phyloP scores from a whole-genome alignment of 1,140 invertebrate genomes.

The Venustaconcha ellipsiformis region DNA sequence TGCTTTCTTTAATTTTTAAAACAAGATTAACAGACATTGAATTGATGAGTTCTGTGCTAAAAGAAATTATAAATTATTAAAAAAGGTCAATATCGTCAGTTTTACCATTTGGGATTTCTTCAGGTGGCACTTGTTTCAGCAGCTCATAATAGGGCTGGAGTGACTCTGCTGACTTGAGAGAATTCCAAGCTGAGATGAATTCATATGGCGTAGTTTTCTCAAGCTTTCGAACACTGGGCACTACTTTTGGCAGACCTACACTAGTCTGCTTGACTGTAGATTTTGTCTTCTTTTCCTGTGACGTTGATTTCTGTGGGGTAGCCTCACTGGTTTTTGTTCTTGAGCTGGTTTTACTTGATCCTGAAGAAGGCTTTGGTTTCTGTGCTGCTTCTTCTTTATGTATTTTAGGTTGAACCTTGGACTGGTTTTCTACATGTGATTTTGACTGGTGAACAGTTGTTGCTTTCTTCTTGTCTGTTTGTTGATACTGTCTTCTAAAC shows the following conservation, averaged over 20 bases:
- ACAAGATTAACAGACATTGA: too few relatives aligned
- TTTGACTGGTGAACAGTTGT: constrained; percentile 1
- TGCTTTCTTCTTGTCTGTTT: constrained; percentile 7
- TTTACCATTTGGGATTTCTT: constrained; percentile 59
- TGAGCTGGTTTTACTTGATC: constrained; percentile 4
- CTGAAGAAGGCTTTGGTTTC: neutral
- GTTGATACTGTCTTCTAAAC: neutral
- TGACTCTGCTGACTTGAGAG: constrained; percentile 52
- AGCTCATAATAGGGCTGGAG: constrained; percentile 59
- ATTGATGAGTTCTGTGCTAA: too few relatives aligned
- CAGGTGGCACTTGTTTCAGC: constrained; percentile 56
- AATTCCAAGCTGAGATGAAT: constrained; percentile 65
- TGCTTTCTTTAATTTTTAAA: too few relatives aligned
- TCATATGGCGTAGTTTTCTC: constrained; percentile 64
- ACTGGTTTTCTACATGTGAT: constrained; percentile 10
- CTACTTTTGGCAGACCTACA: constrained; percentile 39
- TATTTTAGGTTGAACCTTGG: neutral
- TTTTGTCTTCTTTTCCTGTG: constrained; percentile 7
- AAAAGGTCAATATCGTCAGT: too few relatives aligned
- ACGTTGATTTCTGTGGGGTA: neutral
- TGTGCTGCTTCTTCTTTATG: too few relatives aligned
- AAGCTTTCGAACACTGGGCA: constrained; percentile 47
- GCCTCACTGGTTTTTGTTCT: constrained; percentile 3
- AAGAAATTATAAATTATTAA: too few relatives aligned
- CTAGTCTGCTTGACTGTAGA: constrained; percentile 34